These are phyloP conservation scores for Acanthurus lineatus DNA, from an alignment of 2,797 vertebrate genomes.

Conservation along the genomic window DNA sequence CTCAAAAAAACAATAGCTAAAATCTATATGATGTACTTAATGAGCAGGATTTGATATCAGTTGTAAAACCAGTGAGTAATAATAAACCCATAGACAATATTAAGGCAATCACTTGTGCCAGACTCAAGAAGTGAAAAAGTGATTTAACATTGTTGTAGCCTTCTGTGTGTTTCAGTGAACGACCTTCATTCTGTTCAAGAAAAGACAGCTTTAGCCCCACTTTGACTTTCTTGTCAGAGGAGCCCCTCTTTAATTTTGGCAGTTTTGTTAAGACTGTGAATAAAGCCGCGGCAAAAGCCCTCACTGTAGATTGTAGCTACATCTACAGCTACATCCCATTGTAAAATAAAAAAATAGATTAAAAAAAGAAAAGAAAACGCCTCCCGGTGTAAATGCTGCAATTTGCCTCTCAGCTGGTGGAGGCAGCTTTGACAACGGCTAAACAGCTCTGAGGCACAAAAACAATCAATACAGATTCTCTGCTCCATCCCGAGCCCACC, in stretches of 20 bases:
- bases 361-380: constrained; percentile 81
- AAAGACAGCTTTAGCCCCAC: constrained; percentile 15
- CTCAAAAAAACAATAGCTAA: too few species aligned
- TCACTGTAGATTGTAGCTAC: constrained; percentile 71
- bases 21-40: too few species aligned
- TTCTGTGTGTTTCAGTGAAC: not conserved
- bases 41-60: too few species aligned
- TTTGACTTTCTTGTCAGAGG: constrained; percentile 22
- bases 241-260: constrained; percentile 33
- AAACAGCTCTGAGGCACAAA: constrained; percentile 94
- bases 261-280: constrained; percentile 73
- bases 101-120: too few species aligned
- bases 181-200: not conserved
- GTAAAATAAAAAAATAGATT: constrained; percentile 70
- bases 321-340: constrained; percentile 48
- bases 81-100: too few species aligned
- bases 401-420: constrained; percentile 99
- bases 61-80: too few species aligned
- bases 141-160: not conserved
- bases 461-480: constrained; percentile 96
- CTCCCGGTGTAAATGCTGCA: constrained; percentile 98
- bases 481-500: constrained; percentile 91
- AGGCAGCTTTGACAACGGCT: constrained; percentile 97
- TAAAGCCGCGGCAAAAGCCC: constrained; percentile 88
- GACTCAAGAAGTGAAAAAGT: too few species aligned